Conservation (phyloP, 2,888 invertebrate species). For the Drosophila pseudotalamancana region DNA sequence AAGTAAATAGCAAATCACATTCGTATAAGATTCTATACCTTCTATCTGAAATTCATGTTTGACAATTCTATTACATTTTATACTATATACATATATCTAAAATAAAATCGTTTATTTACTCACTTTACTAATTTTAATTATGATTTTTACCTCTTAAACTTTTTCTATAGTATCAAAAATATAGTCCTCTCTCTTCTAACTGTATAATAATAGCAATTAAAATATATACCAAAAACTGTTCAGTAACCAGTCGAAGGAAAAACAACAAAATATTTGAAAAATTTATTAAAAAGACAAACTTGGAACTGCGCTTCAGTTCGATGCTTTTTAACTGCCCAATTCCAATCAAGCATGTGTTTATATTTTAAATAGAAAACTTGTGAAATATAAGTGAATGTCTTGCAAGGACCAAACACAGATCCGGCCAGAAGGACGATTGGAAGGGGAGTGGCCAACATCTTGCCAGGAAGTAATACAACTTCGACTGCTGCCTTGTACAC, state of each 20-base stretch:
- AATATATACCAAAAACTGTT: constrained; percentile 35
- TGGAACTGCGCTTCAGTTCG: constrained; percentile 17
- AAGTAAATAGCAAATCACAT: too few species aligned
- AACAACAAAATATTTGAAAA: constrained; percentile 40
- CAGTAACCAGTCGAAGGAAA: constrained; percentile 22
- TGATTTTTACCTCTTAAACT: too few species aligned
- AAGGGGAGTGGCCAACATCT: constrained; percentile 39
- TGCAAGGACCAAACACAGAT: constrained; percentile 13
- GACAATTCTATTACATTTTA: too few species aligned
- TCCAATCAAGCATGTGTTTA: constrained; percentile 80
- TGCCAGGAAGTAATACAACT: constrained; percentile 70
- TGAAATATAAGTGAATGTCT: constrained; percentile 47
- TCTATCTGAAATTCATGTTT: too few species aligned
- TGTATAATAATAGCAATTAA: constrained; percentile 61
- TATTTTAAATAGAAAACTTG: constrained; percentile 78
- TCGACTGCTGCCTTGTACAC: constrained; percentile 71
- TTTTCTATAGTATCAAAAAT: too few species aligned
- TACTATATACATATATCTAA: too few species aligned
- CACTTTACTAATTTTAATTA: too few species aligned
- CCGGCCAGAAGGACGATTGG: neutral
- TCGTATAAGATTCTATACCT: too few species aligned
- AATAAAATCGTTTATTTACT: too few species aligned
- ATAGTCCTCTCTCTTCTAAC: too few species aligned
- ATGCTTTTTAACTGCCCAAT: constrained; percentile 44
- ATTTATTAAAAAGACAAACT: constrained; percentile 45